Base-by-base conservation (phyloP, 2,888 invertebrate species). In the Desoria tigrina region DNA sequence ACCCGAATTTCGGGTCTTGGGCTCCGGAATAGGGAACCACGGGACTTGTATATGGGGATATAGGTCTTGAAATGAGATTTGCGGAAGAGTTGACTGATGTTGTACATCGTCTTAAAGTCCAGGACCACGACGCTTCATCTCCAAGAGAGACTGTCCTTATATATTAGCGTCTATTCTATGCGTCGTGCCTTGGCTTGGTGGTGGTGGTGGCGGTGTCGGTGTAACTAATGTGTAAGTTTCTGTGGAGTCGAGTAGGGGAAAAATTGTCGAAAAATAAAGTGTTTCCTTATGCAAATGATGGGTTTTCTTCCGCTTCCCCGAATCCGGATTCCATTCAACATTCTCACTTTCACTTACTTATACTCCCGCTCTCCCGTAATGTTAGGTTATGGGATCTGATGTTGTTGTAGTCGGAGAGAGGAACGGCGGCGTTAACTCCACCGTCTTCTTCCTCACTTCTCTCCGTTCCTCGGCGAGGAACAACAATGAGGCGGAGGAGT, bases 251-350 rank as follows among this genome's bases (percentile, higher is more conserved):
- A 45, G 45, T 18, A 45, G 45, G 45, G 45, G 21, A 45, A 45
- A 45, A 45, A 45, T 45, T 9, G 45, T 45, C 56, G 69, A 64
- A 67, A 60, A 63, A 64, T 71, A 71, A 71, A 71, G 68, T 68
- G 71, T 66, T 71, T 71, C 66, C 66, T 66, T 61, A 71, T 71
- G 71, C 71, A 71, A 71, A 71, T 71, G 68, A 71, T 71, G 67
- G 67, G 62, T 70, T 70, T 67, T 65, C 65, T 67, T 70, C 67
- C 67, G 61, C 67, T 62, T 62, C 42, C 51, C 53, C 21, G 45
- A 16, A 16, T 45, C 45, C 21, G n/a, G 45, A 4, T 32, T 32
- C 32, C 32, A 32, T 32, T 32, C 32, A 11, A 32, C 32, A 11
- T 32, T 32, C 32, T 32, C 32, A 32, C 32, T 32, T 32, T 32